Base-by-base conservation (phyloP, 1,140 invertebrate genomes). In the Caenorhabditis brenneri region DNA sequence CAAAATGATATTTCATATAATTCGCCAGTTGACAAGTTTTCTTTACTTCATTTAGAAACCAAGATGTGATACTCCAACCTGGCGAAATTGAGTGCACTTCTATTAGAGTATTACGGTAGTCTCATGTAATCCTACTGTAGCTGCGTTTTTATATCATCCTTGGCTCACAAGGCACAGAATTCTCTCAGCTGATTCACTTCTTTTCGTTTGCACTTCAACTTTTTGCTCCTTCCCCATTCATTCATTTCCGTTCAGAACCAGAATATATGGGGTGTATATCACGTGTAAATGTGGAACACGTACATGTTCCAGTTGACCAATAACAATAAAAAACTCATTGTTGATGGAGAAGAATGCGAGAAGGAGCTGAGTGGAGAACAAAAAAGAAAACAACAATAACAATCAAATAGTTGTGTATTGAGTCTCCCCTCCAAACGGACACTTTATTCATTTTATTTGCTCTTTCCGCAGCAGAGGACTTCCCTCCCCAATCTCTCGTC, bases 391-490 rank as follows among this genome's bases (percentile, higher is more conserved):
- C 9, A 60, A 60, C 58, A 60, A 60, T 22, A 60, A 60, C 58
- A 60, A 60, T 31, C 9, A 22, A 55, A 27, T 55, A 27, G 7
- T 9, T 55, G 51, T 51, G 48, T 51, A 51, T 51, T 51, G 48
- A 51, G 19, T 51, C 48, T 19, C 48, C n/a, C 48, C n/a, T n/a
- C 19, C n/a, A 19, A 15, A 15, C 15, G n/a, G 51, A 55, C 51
- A 55, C 51, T 55, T 55, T 55, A 55, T 55, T 55, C 51, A 27
- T 55, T 55, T 55, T 55, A 55, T 55, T 55, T 55, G 51, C 51
- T 55, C 51, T n/a, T 55, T 55, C n/a, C n/a, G n/a, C n/a, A n/a
- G n/a, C n/a, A n/a, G n/a, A n/a, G n/a, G 51, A 22, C 51, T 60
- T 31, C 31, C 24, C 15, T 29, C 24, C n/a, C n/a, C n/a, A n/a